Evolutionary conservation across 1,140 invertebrate genomes (phyloP).

Genomic region (Drosophila mayri): DNA sequence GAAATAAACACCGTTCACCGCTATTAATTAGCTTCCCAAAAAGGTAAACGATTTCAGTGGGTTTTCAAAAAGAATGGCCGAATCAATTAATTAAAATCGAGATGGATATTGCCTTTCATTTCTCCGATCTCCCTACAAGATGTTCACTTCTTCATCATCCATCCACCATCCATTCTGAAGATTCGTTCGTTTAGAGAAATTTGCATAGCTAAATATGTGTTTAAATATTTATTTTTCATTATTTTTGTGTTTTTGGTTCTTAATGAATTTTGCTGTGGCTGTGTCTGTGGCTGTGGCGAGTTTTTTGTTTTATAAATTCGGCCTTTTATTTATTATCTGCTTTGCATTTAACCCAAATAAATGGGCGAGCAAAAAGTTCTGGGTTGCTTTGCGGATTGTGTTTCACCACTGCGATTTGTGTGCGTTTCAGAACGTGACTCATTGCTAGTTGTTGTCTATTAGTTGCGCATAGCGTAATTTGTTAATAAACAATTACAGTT

Average conservation of each 20-base stretch:
- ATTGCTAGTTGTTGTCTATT: slow-evolving; percentile 26
- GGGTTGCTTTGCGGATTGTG: slow-evolving; percentile 1
- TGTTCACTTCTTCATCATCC: slow-evolving; percentile 18
- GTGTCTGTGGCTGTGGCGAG: not conserved
- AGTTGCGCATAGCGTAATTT: slow-evolving; percentile 51
- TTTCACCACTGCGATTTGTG: slow-evolving; percentile 21
- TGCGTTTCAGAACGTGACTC: slow-evolving; percentile 54
- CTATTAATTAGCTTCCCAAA: not conserved
- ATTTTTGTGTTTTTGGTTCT: slow-evolving; percentile 22
- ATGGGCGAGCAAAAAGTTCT: slow-evolving; percentile 44
- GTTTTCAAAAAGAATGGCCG: slow-evolving; percentile 1
- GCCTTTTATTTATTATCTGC: slow-evolving; percentile 25
- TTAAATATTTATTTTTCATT: slow-evolving; percentile 57
- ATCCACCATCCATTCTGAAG: slow-evolving; percentile 4
- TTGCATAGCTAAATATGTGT: slow-evolving; percentile 78
- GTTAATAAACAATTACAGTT: slow-evolving; percentile 67
- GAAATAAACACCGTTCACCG: not conserved
- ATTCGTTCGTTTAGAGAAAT: slow-evolving; percentile 43
- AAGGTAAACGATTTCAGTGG: slow-evolving; percentile 12
- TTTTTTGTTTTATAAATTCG: slow-evolving; percentile 25
- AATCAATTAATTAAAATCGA: slow-evolving; percentile 15
- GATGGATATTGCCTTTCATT: slow-evolving; percentile 25
- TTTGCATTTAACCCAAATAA: slow-evolving; percentile 70
- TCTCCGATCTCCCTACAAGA: slow-evolving; percentile 11
- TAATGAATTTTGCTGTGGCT: slow-evolving; percentile 46